Evolutionary conservation across 2,888 invertebrate species (phyloP).

Genomic region (Temnothorax unifasciatus): DNA sequence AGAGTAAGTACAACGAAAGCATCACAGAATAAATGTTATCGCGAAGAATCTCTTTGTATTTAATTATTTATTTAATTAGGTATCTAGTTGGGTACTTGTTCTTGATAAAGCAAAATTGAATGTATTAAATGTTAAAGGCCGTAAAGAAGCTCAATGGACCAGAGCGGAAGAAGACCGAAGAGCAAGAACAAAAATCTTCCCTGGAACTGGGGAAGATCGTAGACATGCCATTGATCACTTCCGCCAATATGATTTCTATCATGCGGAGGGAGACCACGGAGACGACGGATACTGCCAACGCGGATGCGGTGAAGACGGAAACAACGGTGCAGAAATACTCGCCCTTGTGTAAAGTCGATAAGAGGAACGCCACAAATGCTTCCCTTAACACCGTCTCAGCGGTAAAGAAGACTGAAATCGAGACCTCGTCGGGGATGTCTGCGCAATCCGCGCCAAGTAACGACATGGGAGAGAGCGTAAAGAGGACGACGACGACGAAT

Average conservation of each 20-base stretch:
- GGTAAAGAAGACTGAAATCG: constrained; percentile 80
- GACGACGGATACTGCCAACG: constrained; percentile 56
- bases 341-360: constrained; percentile 65
- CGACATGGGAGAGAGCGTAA: constrained; percentile 54
- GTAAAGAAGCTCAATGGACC: constrained; percentile 60
- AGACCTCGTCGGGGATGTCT: constrained; percentile 78
- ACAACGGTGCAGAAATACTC: constrained; percentile 31
- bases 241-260: constrained; percentile 76
- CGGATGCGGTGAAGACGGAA: constrained; percentile 53
- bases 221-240: constrained; percentile 84
- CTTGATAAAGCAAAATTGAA: neutral
- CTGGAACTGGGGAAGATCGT: constrained; percentile 81
- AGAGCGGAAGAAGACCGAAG: constrained; percentile 68
- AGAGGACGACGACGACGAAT: constrained; percentile 33
- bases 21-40: neutral
- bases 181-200: constrained; percentile 57
- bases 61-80: neutral
- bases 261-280: constrained; percentile 59
- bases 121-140: constrained; percentile 60
- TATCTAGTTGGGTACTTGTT: neutral
- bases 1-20: constrained; percentile 57
- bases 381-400: constrained; percentile 74
- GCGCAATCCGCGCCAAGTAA: constrained; percentile 59
- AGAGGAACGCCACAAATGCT: constrained; percentile 71
- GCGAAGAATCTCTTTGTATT: neutral